These are phyloP conservation scores for Sus cebifrons DNA, from an alignment of 2,797 vertebrate species.

Conservation along the genomic window DNA sequence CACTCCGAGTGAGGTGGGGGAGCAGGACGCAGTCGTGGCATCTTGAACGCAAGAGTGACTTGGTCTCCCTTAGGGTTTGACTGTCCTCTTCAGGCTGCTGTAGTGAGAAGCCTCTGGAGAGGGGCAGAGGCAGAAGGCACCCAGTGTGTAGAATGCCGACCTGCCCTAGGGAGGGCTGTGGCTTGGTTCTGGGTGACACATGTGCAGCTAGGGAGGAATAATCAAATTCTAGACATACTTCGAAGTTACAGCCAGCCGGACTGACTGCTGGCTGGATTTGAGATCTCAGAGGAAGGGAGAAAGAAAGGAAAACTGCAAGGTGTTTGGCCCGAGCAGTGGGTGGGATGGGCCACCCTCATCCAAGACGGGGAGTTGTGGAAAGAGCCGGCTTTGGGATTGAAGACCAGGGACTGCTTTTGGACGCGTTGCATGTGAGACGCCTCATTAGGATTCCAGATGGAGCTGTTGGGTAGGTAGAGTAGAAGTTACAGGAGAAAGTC, in stretches of 20 bases:
- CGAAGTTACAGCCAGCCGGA: neutral
- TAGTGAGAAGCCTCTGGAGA: neutral
- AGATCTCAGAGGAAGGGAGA: neutral
- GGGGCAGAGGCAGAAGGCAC: neutral
- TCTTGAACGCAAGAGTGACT: neutral
- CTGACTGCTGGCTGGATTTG: neutral
- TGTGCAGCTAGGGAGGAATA: neutral
- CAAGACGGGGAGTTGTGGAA: neutral
- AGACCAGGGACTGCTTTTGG: neutral
- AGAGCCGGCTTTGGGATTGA: neutral
- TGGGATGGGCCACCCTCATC: neutral
- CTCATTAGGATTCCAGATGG: neutral
- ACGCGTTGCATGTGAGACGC: neutral
- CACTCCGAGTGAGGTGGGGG: neutral
- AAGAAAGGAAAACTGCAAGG: neutral
- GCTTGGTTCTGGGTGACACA: neutral
- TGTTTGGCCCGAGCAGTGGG: neutral
- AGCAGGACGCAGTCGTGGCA: accelerated
- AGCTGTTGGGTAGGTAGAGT: neutral
- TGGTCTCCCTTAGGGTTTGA: neutral
- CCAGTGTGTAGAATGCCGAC: accelerated
- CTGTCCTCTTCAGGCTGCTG: neutral
- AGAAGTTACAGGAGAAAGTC: neutral
- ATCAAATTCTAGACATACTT: neutral
- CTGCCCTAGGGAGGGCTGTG: neutral